Conservation (phyloP, 2,113 vertebrate species). For the Stigmatopora nigra region DNA sequence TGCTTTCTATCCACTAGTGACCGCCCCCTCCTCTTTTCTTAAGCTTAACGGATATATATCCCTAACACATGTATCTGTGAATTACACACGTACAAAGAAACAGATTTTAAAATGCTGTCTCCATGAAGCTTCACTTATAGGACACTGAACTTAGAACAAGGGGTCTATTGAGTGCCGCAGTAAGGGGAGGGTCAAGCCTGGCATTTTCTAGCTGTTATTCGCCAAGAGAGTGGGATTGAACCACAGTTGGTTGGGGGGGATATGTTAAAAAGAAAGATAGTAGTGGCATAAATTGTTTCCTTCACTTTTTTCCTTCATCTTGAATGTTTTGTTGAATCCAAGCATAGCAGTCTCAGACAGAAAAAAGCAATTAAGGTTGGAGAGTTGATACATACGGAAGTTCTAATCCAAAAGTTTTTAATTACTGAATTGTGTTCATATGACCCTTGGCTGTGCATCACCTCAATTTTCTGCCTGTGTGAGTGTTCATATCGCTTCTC, state of each 20-base stretch:
- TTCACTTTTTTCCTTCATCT: slow-evolving; percentile 3
- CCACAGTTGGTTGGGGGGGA: slow-evolving; percentile 25
- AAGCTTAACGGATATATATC: not conserved
- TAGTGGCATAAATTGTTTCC: slow-evolving; percentile 8
- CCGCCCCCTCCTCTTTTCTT: slow-evolving; percentile 19
- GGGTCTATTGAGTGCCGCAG: slow-evolving; percentile 51
- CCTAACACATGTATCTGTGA: slow-evolving; percentile 18
- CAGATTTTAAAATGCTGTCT: slow-evolving; percentile 37
- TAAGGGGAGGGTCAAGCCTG: slow-evolving; percentile 42
- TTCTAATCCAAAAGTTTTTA: not conserved
- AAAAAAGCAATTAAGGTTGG: not conserved
- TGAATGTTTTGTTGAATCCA: not conserved
- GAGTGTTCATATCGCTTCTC: slow-evolving; percentile 18
- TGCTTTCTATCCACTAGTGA: slow-evolving; percentile 16
- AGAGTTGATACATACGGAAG: not conserved
- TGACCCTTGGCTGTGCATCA: slow-evolving; percentile 26
- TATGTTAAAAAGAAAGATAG: slow-evolving; percentile 6
- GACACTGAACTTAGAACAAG: slow-evolving; percentile 56
- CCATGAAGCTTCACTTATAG: slow-evolving; percentile 50
- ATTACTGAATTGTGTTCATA: slow-evolving; percentile 17
- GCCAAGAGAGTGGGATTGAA: slow-evolving; percentile 30
- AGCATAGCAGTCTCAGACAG: not conserved
- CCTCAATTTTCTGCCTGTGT: slow-evolving; percentile 26
- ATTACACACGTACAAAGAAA: slow-evolving; percentile 33
- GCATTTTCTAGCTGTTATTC: slow-evolving; percentile 41